Evolutionary conservation across 2,888 invertebrate genomes (phyloP).

Genomic region (Pinctada fucata): DNA sequence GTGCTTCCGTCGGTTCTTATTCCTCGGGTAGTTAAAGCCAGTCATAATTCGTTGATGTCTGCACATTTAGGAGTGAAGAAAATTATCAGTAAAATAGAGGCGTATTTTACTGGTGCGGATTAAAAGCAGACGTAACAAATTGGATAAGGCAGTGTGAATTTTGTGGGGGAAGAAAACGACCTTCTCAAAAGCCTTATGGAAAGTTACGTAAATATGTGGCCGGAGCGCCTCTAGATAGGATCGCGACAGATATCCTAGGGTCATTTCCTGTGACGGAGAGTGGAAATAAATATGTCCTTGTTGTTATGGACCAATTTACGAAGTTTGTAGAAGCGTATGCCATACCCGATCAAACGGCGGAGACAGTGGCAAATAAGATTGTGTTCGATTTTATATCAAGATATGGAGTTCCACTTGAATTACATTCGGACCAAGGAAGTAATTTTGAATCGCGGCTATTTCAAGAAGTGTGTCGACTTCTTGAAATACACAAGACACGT

Average conservation of each 20-base stretch:
- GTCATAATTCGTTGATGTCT: conserved; percentile 12
- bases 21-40: background rate
- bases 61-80: conserved; percentile 30
- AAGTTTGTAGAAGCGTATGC: conserved; percentile 41
- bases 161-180: conserved; percentile 25
- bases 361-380: conserved; percentile 26
- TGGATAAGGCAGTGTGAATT: conserved; percentile 22
- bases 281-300: conserved; percentile 42
- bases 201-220: conserved; percentile 27
- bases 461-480: conserved; percentile 20
- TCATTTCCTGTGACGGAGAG: conserved; percentile 33
- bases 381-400: conserved; percentile 19
- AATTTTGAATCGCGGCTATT: conserved; percentile 22
- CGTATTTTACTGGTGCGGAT: conserved; percentile 23
- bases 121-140: conserved; percentile 11
- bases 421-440: conserved; percentile 18
- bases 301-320: conserved; percentile 44
- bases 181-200: conserved; percentile 12
- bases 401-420: conserved; percentile 19
- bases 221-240: conserved; percentile 44
- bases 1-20: conserved; percentile 2
- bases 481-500: conserved; percentile 1
- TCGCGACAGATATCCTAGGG: conserved; percentile 45
- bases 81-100: conserved; percentile 1
- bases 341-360: conserved; percentile 38